Percentiles rank a stretch among this genome's conserved stretches.
phyloP scores from a whole-genome alignment of 2,797 vertebrate genomes.

The Sylvia borin region DNA sequence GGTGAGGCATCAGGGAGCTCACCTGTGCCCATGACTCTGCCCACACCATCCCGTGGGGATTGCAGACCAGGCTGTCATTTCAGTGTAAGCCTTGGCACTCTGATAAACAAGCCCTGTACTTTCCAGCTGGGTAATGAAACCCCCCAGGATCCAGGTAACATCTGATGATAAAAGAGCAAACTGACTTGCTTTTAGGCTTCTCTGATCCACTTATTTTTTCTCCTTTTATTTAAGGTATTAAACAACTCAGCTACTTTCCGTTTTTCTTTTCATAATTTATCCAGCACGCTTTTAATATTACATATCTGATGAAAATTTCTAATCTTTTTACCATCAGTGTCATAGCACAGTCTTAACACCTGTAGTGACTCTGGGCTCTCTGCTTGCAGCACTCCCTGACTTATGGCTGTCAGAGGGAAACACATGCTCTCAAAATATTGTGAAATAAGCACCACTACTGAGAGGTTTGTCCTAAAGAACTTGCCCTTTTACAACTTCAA shows the following conservation, averaged over 20 bases:
- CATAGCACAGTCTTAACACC: background rate
- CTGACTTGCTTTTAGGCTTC: background rate
- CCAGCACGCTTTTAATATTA: background rate
- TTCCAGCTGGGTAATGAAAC: background rate
- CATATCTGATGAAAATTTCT: background rate
- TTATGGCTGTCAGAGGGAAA: background rate
- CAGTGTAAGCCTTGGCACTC: background rate
- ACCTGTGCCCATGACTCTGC: background rate
- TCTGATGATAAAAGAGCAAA: background rate
- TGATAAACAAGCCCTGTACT: background rate
- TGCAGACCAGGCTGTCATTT: background rate
- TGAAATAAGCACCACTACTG: background rate
- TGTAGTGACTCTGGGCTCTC: background rate
- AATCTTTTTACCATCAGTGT: background rate
- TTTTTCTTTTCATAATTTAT: background rate
- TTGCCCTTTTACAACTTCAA: background rate
- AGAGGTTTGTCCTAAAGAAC: background rate
- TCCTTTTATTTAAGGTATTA: background rate
- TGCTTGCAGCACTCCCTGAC: background rate
- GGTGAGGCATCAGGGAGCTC: background rate
- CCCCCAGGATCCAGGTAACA: background rate
- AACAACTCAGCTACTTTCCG: background rate
- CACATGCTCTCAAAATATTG: background rate
- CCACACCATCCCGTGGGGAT: background rate
- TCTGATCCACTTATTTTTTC: background rate